A percentile compares a stretch with the other conserved stretches of the same genome.
Evolutionary conservation across 2,888 invertebrate species (phyloP).

Genomic region (Entomobrya multifasciata): DNA sequence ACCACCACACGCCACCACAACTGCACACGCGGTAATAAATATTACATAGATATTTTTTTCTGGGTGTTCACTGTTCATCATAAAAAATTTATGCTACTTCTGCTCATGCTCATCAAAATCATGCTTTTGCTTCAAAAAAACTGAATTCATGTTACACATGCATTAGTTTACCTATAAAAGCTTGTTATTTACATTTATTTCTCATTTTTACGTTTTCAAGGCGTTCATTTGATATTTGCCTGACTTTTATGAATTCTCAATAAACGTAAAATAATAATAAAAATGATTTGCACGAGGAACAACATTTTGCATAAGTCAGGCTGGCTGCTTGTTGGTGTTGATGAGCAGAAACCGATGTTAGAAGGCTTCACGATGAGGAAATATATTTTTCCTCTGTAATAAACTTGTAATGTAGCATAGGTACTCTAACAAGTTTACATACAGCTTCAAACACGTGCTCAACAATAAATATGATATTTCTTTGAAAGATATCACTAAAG

Average conservation of each 20-base stretch:
- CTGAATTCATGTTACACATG: too few relatives aligned
- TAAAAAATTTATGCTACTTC: constrained; percentile 7
- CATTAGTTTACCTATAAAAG: too few relatives aligned
- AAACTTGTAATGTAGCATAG: too few relatives aligned
- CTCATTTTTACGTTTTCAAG: constrained; percentile 13
- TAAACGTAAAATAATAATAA: too few relatives aligned
- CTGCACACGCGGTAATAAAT: constrained; percentile 43
- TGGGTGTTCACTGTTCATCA: too few relatives aligned
- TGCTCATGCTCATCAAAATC: constrained; percentile 24
- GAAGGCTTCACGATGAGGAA: too few relatives aligned
- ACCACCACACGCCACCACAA: constrained; percentile 8
- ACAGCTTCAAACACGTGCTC: constrained; percentile 13
- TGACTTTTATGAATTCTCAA: background rate
- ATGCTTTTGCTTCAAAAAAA: background rate
- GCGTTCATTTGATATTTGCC: background rate
- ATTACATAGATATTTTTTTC: constrained; percentile 7
- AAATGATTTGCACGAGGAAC: too few relatives aligned
- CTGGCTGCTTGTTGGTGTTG: too few relatives aligned
- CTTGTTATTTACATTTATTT: background rate
- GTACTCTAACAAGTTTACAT: background rate
- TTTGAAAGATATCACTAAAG: background rate
- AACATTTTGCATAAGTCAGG: too few relatives aligned
- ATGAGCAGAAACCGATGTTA: too few relatives aligned
- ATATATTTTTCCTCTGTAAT: too few relatives aligned
- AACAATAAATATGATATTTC: constrained; percentile 1